A percentile compares a stretch with the other conserved stretches of the same genome.
Conservation (phyloP, 2,797 vertebrate species). For the Cuculus canorus region DNA sequence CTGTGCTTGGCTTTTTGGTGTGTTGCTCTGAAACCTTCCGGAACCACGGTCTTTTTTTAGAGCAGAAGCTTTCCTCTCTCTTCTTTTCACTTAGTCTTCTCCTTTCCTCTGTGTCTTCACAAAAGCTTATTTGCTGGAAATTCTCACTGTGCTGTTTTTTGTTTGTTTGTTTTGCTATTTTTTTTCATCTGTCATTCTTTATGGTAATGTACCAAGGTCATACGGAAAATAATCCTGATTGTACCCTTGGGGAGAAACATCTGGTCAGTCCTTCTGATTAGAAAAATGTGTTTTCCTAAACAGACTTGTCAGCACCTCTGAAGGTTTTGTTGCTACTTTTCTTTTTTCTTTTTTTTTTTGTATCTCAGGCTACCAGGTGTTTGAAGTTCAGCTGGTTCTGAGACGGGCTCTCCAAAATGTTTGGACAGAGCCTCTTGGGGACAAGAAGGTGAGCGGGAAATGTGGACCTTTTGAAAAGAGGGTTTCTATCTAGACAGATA, state of each 20-base stretch:
- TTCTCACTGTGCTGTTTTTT: neutral
- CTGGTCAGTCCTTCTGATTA: neutral
- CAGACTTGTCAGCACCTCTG: neutral
- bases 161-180: neutral
- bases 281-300: neutral
- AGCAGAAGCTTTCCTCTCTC: neutral
- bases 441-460: conserved; percentile 65
- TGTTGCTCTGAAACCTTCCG: neutral
- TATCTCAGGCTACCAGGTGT: conserved; percentile 60
- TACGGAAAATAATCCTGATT: no score
- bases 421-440: conserved; percentile 71
- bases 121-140: neutral
- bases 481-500: neutral
- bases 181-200: neutral
- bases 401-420: conserved; percentile 72
- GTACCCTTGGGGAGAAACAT: neutral
- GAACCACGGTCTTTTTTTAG: neutral
- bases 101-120: neutral
- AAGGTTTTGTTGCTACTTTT: neutral
- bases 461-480: neutral
- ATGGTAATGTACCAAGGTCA: neutral
- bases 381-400: conserved; percentile 75
- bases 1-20: neutral
- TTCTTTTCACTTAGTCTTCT: neutral
- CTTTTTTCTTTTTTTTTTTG: neutral